These are phyloP conservation scores for Erebia palarica DNA, from an alignment of 2,888 invertebrate genomes.

Conservation along the genomic window DNA sequence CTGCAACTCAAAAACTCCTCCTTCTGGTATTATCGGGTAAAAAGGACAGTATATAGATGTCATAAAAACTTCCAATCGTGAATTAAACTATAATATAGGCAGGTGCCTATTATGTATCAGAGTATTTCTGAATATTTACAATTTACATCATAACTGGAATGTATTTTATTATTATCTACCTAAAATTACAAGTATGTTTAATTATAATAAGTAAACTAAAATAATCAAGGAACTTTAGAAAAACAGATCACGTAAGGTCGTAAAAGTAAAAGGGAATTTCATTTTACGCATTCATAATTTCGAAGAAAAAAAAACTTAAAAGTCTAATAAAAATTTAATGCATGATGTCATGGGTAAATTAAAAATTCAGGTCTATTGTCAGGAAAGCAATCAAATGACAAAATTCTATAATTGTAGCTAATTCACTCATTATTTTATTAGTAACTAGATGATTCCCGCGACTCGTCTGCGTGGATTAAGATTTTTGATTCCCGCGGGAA, in stretches of 20 bases:
- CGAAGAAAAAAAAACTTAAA: neutral
- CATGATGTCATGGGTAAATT: neutral
- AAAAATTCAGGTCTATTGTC: neutral
- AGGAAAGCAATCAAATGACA: no score
- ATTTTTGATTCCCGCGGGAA: no score
- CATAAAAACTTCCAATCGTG: slow-evolving; percentile 4
- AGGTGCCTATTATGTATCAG: neutral
- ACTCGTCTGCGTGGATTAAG: no score
- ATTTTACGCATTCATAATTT: neutral
- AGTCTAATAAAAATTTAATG: neutral
- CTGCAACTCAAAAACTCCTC: no score
- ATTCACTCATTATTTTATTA: no score
- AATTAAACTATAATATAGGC: neutral
- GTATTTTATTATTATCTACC: slow-evolving; percentile 16
- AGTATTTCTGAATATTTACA: slow-evolving; percentile 44
- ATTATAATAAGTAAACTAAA: slow-evolving; percentile 48
- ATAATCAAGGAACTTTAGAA: slow-evolving; percentile 67
- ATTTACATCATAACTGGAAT: slow-evolving; percentile 38
- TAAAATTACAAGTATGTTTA: slow-evolving; percentile 37
- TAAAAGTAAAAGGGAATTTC: slow-evolving; percentile 48
- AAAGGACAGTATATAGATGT: neutral
- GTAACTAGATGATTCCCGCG: no score
- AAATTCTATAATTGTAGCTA: no score
- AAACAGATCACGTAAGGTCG: slow-evolving; percentile 32
- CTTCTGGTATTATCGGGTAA: neutral